Base-by-base conservation (phyloP, 2,888 invertebrate genomes). In the Cephus pulcher region DNA sequence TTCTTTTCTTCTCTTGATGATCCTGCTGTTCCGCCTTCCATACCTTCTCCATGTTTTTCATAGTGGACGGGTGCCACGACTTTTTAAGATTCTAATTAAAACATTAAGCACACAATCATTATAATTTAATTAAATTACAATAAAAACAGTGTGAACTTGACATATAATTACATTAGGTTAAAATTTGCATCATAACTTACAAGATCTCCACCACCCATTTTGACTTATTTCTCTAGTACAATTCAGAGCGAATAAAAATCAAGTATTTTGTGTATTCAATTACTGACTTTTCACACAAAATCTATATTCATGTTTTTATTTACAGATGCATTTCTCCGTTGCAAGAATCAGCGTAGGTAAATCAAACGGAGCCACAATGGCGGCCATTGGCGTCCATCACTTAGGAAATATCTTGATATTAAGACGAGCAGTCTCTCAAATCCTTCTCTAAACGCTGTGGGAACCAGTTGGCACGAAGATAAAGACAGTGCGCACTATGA, bases 11-110 rank as follows among this genome's bases (percentile, higher is more conserved):
- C 86, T 96, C 96, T 82, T 94, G 94, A n/a, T 94, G 94, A 78
- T 94, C 95, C 32, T 95, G 95, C 88, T 96, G 95, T 84, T 96
- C 95, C 0, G 96, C 96, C 88, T 95, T 96, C 95, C 96, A 96
- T 0, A 96, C 96, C 74, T 95, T 94, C 86, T 96, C 96, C 89
- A 95, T 96, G 86, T 96, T 96, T 88, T 95, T 95, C 92, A 95
- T 93, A 0, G 95, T 96, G 81, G 94, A 95, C 34, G 96, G 96
- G 92, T 96, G 96, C 96, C 96, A 96, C 92, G 96, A 95, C 88
- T 96, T 96, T 83, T 96, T 96, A 3, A 95, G 93, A 91, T 96
- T 96, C 96, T 96, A 69, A 69, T 69, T 34, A 30, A 11, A 35
- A 75, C 35, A 75, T 40, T 76, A 70, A 69, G 32, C 68, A 75